These are phyloP conservation scores for Gymnogyps californianus DNA, from an alignment of 2,113 vertebrate genomes.

Conservation along the genomic window DNA sequence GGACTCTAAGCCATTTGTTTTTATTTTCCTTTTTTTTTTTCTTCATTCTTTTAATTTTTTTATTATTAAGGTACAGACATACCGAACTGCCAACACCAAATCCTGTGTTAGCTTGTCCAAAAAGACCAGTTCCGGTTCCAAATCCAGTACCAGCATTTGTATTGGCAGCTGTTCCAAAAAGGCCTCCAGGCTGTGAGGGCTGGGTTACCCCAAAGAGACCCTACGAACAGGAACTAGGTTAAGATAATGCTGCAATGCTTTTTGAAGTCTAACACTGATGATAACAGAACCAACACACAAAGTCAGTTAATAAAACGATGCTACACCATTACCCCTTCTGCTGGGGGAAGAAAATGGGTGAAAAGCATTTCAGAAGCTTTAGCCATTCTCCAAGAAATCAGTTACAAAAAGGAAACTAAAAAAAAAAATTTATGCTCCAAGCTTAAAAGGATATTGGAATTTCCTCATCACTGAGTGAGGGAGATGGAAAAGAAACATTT, in stretches of 20 bases:
- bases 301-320: not conserved
- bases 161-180: slow-evolving; percentile 87
- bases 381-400: not conserved
- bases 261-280: not conserved
- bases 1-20: not conserved
- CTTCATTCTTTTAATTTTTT: too few species aligned
- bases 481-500: not conserved
- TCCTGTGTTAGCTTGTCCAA: slow-evolving; percentile 82
- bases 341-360: not conserved
- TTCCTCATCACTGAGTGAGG: not conserved
- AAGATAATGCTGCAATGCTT: not conserved
- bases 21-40: too few species aligned
- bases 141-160: slow-evolving; percentile 88
- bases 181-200: slow-evolving; percentile 80
- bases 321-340: not conserved
- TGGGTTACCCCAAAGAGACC: slow-evolving; percentile 90
- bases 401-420: not conserved
- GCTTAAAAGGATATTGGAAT: not conserved
- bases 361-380: not conserved
- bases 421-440: not conserved
- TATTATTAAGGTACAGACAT: slow-evolving; percentile 1
- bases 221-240: slow-evolving; percentile 64
- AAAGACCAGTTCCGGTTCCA: slow-evolving; percentile 83
- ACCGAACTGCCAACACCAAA: slow-evolving; percentile 91
- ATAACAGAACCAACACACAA: not conserved